A percentile compares a stretch with the other conserved stretches of the same genome.
Evolutionary conservation across 2,113 vertebrate species (phyloP).

Genomic region (Festucalex cinctus): DNA sequence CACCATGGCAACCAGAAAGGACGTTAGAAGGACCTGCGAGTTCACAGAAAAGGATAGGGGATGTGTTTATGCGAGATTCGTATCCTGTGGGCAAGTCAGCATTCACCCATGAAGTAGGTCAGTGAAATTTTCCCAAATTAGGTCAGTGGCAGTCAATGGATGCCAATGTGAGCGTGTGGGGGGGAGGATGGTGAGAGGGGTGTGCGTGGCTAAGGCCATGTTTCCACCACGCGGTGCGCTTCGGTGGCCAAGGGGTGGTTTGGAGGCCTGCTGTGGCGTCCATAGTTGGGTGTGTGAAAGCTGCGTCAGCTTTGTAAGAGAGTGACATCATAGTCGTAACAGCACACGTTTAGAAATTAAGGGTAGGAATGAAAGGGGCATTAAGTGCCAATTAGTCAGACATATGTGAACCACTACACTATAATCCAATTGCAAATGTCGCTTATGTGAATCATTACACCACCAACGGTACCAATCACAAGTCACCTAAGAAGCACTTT

Average conservation of each 20-base stretch:
- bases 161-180: slow-evolving; percentile 38
- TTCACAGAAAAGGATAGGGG: slow-evolving; percentile 28
- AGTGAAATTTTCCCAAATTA: slow-evolving; percentile 75
- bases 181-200: neutral
- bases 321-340: neutral
- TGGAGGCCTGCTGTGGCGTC: neutral
- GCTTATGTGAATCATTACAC: no score
- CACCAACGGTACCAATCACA: no score
- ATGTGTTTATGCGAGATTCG: slow-evolving; percentile 42
- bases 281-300: neutral
- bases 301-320: neutral
- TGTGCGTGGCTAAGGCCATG: slow-evolving; percentile 6
- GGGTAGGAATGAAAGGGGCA: neutral
- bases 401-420: neutral
- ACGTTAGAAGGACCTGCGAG: slow-evolving; percentile 30
- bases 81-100: slow-evolving; percentile 64
- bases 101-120: slow-evolving; percentile 74
- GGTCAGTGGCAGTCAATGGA: slow-evolving; percentile 68
- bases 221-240: neutral
- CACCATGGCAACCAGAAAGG: slow-evolving; percentile 18
- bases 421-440: neutral
- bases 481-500: no score
- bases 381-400: neutral
- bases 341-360: neutral
- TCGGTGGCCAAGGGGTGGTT: slow-evolving; percentile 25